Evolutionary conservation across 2,113 vertebrate species (phyloP), one percentile per base, ranked within the genome.

Genomic region (Cryptomyrus ogoouensis): DNA sequence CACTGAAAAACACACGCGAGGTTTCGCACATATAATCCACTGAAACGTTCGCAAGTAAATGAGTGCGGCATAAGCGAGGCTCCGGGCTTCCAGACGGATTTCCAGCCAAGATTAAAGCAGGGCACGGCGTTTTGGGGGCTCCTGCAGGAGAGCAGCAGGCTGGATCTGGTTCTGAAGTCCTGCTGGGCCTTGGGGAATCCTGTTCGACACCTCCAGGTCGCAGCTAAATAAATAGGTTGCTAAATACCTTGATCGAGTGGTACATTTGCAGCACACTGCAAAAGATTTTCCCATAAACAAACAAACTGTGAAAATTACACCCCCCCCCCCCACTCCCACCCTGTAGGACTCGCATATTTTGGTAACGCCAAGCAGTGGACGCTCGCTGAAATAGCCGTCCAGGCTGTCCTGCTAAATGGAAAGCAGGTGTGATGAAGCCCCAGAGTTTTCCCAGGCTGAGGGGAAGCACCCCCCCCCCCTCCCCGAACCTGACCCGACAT

Each of bases 401-500:
- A 31, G 62, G 10, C 62, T 12, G 9, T 31, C 62, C 62, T 58
- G 35, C 70, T 27, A 91, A 93, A 93, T 93, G 86, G 83, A 88
- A 93, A 91, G 91, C 93, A 93, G 93, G 91, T 91, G 91, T 92
- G 89, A 93, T 88, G 91, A 39, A 39, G 19, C 8, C 77, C 44
- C 10, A 47, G 89, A 49, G 88, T 93, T 90, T 94, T 92, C 93
- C 93, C 92, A 90, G 94, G 93, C 93, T 0, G 0, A 70, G 91
- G 91, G 92, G 90, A 83, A 89, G 92, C 92, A 84, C 91, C 74
- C 92, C 91, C 53, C 91, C 92, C 91, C 58, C 21, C 56, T n/a
- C n/a, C 8, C 62, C n/a, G n/a, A 66, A 66, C 88, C 92, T 93
- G 92, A 94, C 94, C 91, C 58, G 93, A 93, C 92, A 91, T 24